Base-by-base conservation (phyloP, 2,797 vertebrate species). In the Apogon hyalosoma region DNA sequence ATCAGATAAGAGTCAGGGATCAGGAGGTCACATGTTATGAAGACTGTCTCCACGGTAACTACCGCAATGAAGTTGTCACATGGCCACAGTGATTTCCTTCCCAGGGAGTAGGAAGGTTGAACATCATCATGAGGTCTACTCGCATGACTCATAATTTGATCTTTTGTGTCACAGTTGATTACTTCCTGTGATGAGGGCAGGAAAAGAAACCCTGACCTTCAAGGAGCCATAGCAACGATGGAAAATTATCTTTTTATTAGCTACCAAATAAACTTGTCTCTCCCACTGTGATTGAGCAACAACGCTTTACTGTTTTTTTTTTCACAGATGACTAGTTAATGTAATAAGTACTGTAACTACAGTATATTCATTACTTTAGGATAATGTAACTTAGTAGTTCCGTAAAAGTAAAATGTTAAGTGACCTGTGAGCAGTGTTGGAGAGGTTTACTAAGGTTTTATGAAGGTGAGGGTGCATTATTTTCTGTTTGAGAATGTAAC, bases 1-100 rank as follows among this genome's bases (percentile, higher is more conserved):
- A 77, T 75, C 83, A 63, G 76, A 74, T 78, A 40, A 68, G 69
- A 63, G 47, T 7, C 45, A 0, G 52, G 63, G 79, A 79, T 73
- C 75, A 61, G 70, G 46, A 52, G 68, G 61, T 75, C 50, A 49
- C 43, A 24, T 72, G 87, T 61, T 54, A 46, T 24, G 64, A 39
- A 55, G 75, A 33, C 13, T 3, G 78, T 82, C 16, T 75, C 24
- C 82, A 63, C 11, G 78, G 77, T 55, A 84, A 87, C 85, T 11
- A 58, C 54, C 5, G 15, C 63, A 24, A 28, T 59, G 64, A 79
- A 62, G 69, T 81, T 82, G 80, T 65, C 33, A 43, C 63, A 62
- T 62, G 73, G 61, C 46, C 38, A 41, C 57, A 66, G 72, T 77
- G 8, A 68, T 77, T 69, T 82, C 45, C 66, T 6, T 68, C 38